These are phyloP conservation scores for Lophotis ruficrista DNA, from an alignment of 2,113 vertebrate genomes.

Conservation along the genomic window DNA sequence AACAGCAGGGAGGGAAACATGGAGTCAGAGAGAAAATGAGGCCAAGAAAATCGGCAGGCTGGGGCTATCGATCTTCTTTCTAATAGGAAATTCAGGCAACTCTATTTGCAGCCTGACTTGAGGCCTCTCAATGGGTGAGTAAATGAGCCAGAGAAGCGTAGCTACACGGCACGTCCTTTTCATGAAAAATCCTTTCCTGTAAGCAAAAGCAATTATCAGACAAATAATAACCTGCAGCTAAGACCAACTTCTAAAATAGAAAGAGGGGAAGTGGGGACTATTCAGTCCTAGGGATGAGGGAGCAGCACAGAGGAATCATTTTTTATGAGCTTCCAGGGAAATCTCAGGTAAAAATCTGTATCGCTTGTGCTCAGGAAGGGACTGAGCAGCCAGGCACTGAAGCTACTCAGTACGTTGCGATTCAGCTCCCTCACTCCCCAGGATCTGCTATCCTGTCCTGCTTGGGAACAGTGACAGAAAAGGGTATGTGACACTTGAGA, in stretches of 20 bases:
- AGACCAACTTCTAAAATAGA: background rate
- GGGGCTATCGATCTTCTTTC: background rate
- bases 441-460: background rate
- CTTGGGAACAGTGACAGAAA: background rate
- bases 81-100: background rate
- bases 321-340: background rate
- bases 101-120: background rate
- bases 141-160: background rate
- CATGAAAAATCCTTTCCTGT: slow-evolving; percentile 17
- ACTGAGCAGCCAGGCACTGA: background rate
- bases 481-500: background rate
- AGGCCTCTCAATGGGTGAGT: background rate
- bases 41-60: background rate
- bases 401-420: fast-evolving
- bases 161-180: background rate
- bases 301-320: background rate
- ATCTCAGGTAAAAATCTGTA: background rate
- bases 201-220: slow-evolving; percentile 16
- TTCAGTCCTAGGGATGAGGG: background rate
- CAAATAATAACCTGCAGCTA: slow-evolving; percentile 9
- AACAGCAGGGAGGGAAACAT: background rate
- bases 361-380: background rate
- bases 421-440: background rate
- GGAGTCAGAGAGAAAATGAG: background rate
- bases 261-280: background rate